phyloP scores from a whole-genome alignment of 2,888 invertebrate genomes.

The Seira sanloemensis region DNA sequence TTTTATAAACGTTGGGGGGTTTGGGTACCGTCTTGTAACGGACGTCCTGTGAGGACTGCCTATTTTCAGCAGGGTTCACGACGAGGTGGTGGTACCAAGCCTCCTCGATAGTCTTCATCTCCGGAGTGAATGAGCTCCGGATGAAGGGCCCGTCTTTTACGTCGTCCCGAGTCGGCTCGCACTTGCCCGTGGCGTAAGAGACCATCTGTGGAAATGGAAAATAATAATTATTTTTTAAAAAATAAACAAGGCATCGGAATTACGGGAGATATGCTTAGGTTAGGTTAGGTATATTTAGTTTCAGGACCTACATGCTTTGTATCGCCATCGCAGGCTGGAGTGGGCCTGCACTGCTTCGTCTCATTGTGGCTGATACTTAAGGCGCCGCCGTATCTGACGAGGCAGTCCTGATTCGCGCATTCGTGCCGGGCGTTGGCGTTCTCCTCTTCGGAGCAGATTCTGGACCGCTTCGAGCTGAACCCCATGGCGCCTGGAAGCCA shows the following conservation, averaged over 20 bases:
- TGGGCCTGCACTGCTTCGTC: not conserved
- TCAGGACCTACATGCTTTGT: not conserved
- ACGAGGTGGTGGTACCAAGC: not conserved
- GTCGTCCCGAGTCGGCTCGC: not conserved
- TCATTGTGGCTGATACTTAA: conserved; percentile 10
- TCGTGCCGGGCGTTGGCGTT: conserved; percentile 31
- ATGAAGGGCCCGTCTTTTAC: not conserved
- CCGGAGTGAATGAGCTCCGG: not conserved
- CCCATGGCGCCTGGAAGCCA: conserved; percentile 17
- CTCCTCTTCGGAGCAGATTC: conserved; percentile 26
- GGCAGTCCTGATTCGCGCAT: conserved; percentile 43
- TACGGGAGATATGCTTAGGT: too few species aligned
- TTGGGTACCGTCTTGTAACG: too few species aligned
- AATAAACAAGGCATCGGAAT: too few species aligned
- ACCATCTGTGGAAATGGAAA: not conserved
- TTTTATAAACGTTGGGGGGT: too few species aligned
- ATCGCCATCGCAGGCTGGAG: not conserved
- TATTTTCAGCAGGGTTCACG: too few species aligned
- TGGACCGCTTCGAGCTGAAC: conserved; percentile 14
- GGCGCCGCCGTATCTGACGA: conserved; percentile 2
- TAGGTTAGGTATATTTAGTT: too few species aligned
- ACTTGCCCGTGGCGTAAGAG: not conserved
- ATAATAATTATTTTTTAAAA: too few species aligned
- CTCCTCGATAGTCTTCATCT: not conserved
- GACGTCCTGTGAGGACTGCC: too few species aligned